These are phyloP conservation scores for Odontamblyopus rebecca DNA, from an alignment of 2,797 vertebrate genomes.

Conservation along the genomic window DNA sequence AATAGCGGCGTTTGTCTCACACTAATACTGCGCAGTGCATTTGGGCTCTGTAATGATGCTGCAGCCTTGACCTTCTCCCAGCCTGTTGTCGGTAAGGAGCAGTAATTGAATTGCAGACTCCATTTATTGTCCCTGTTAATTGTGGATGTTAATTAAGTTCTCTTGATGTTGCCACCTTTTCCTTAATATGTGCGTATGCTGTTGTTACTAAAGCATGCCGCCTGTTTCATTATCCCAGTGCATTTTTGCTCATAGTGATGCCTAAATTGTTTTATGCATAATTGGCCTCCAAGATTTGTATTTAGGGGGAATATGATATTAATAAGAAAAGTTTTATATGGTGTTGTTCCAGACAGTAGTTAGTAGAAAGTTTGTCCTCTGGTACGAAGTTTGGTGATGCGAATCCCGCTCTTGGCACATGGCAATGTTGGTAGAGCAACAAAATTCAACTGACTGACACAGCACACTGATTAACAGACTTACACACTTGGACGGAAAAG, in stretches of 20 bases:
- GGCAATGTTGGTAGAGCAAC: no score
- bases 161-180: slow-evolving; percentile 37
- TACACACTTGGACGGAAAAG: no score
- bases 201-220: slow-evolving; percentile 17
- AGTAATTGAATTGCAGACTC: slow-evolving; percentile 58
- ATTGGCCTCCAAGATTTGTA: neutral
- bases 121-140: slow-evolving; percentile 62
- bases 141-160: slow-evolving; percentile 62
- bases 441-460: no score
- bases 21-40: slow-evolving; percentile 34
- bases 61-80: slow-evolving; percentile 42
- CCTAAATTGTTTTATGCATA: neutral
- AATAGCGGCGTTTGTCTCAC: slow-evolving; percentile 40
- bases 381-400: no score
- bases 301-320: neutral
- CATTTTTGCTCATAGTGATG: slow-evolving; percentile 2
- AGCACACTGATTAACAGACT: no score
- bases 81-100: slow-evolving; percentile 40
- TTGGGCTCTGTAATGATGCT: slow-evolving; percentile 43
- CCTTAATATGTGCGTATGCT: slow-evolving; percentile 18
- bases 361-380: no score
- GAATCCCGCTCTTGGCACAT: no score
- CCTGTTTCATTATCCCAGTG: slow-evolving; percentile 12
- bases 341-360: no score
- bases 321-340: no score